Conservation (phyloP, 1,140 invertebrate species). For the Bombyx mori region ASM3026992v2 NC_085117.1:5395501-5396000, state of each 20-base stretch:
- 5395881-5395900: background rate
- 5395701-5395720: slow-evolving; percentile 35
- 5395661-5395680: slow-evolving; percentile 44
- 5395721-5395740: slow-evolving; percentile 17
- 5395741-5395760: slow-evolving; percentile 30
- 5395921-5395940: background rate
- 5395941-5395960: no score
- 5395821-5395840: slow-evolving; percentile 26
- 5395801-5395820: slow-evolving; percentile 47
- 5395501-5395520: no score
- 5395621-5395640: no score
- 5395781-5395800: slow-evolving; percentile 30
- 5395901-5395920: background rate
- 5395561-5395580: no score
- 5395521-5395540: no score
- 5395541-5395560: no score
- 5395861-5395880: background rate
- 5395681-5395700: slow-evolving; percentile 45
- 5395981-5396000: no score
- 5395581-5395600: no score
- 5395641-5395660: no score
- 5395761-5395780: slow-evolving; percentile 23
- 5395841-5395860: background rate
- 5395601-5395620: no score
- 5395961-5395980: no score